Conservation (phyloP, 2,113 vertebrate genomes). For the Tychaedon coryphoeus region DNA sequence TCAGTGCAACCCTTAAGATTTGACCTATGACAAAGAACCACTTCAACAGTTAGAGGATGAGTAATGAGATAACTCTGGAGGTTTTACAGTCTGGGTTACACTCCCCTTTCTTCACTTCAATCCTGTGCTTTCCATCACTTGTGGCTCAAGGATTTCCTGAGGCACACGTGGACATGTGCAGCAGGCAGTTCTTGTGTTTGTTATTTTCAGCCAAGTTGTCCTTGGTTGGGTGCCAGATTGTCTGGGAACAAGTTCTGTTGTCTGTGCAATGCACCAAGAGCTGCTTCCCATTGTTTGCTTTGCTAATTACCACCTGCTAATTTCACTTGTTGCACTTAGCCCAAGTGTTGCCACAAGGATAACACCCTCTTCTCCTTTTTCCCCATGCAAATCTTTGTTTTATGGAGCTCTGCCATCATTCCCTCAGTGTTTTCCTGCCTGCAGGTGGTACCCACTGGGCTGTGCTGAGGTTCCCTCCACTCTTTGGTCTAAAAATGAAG, state of each 20-base stretch:
- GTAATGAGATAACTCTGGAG: background rate
- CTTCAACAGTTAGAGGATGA: background rate
- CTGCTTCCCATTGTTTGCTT: background rate
- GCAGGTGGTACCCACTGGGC: rapidly evolving
- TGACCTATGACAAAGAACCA: background rate
- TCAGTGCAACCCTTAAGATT: background rate
- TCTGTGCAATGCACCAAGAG: background rate
- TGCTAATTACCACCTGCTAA: background rate
- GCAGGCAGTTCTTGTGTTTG: background rate
- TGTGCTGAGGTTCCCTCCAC: background rate
- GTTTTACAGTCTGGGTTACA: background rate
- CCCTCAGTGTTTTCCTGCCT: background rate
- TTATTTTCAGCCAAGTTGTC: background rate
- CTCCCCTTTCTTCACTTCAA: background rate
- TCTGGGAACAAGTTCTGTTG: background rate
- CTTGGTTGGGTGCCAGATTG: background rate
- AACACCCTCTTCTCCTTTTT: background rate
- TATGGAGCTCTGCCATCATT: background rate
- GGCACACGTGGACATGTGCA: rapidly evolving
- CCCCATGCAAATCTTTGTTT: rapidly evolving
- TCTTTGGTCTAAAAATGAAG: background rate
- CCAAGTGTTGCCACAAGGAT: background rate
- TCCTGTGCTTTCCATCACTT: background rate
- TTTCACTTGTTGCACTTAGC: background rate
- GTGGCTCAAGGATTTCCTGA: background rate